Conservation (phyloP, 2,113 vertebrate genomes). For the Oxyruncus cristatus region DNA sequence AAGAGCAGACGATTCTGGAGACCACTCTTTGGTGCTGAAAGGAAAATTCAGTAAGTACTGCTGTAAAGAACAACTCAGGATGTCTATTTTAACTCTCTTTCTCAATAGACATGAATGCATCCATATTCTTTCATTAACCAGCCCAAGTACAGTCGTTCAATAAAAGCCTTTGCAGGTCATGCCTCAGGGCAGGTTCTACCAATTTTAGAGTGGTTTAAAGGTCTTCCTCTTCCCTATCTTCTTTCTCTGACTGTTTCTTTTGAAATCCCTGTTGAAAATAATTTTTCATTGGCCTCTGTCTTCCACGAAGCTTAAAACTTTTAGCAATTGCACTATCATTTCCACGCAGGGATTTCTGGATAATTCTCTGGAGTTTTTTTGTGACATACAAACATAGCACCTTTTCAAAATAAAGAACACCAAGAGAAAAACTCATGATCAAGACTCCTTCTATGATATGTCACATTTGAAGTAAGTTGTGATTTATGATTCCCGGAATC, state of each 20-base stretch:
- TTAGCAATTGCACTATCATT: not conserved
- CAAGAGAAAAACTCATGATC: not conserved
- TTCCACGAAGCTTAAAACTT: not conserved
- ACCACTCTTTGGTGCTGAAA: slow-evolving; percentile 84
- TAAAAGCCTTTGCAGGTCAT: not conserved
- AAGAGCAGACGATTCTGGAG: slow-evolving; percentile 95
- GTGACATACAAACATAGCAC: not conserved
- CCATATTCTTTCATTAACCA: not conserved
- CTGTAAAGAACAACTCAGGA: not conserved
- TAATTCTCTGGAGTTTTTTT: not conserved
- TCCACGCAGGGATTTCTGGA: not conserved
- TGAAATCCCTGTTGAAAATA: not conserved
- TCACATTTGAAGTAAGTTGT: not conserved
- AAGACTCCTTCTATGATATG: not conserved
- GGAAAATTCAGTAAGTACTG: not conserved
- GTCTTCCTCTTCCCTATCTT: not conserved
- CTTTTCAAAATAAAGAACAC: not conserved
- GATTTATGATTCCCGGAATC: not conserved
- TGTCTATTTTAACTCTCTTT: not conserved
- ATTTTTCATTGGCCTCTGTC: not conserved
- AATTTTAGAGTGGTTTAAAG: not conserved
- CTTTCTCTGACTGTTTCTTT: not conserved
- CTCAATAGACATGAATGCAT: not conserved
- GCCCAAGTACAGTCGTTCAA: not conserved
- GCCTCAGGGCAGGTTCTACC: not conserved